phyloP scores from a whole-genome alignment of 2,797 vertebrate genomes.

The Crax fasciolata region DNA sequence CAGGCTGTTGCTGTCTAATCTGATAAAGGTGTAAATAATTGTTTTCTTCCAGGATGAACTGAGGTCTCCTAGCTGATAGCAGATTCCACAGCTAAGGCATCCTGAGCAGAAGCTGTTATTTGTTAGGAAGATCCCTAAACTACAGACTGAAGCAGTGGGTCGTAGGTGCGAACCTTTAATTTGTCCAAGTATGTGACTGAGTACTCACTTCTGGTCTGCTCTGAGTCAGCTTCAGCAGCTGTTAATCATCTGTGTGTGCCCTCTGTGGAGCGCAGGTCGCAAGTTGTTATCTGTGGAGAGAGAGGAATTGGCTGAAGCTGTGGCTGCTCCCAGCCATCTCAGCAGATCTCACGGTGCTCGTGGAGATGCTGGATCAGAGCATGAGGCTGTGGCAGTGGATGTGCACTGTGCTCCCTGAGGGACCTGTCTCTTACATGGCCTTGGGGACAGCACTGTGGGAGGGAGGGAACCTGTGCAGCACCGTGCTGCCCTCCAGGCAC shows the following conservation, averaged over 20 bases:
- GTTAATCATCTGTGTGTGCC: background rate
- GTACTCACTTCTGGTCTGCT: background rate
- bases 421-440: background rate
- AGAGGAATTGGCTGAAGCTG: background rate
- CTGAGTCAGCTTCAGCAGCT: constrained; percentile 16
- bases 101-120: background rate
- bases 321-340: background rate
- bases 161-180: background rate
- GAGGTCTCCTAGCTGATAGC: background rate
- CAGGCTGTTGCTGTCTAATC: background rate
- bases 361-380: background rate
- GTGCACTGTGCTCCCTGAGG: background rate
- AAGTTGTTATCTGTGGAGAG: background rate
- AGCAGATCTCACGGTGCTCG: background rate
- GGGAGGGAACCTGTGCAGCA: background rate
- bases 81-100: background rate
- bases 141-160: background rate
- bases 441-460: background rate
- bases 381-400: background rate
- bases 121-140: background rate
- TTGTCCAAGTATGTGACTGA: background rate
- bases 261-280: background rate
- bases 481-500: background rate
- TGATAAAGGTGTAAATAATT: constrained; percentile 31
- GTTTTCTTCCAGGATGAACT: constrained; percentile 5